Base-by-base conservation (phyloP, 2,888 invertebrate genomes). In the Polyommatus iphigenia region DNA sequence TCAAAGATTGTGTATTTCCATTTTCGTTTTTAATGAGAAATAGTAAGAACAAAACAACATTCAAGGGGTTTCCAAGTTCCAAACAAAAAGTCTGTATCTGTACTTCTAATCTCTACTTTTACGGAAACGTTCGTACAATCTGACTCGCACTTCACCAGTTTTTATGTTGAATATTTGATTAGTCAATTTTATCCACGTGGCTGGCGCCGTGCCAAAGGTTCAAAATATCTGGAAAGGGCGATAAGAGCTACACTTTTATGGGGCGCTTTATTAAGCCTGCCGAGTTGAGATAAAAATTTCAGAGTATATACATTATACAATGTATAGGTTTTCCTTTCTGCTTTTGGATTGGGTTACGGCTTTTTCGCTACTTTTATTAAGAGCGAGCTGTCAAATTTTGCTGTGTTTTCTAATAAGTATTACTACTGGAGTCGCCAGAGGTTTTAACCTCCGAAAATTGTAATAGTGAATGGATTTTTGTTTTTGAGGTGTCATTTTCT, bases 191-290 rank as follows among this genome's bases (percentile, higher is more conserved):
- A 67, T 67, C 29, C 32, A 67, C 67, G 67, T 67, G 67, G 67
- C 29, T 67, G 67, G 67, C 67, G 29, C 29, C 67, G 67, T 67
- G 67, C 29, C 32, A 67, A 67, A 67, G 29, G 67, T 67, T 32
- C 67, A 29, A 67, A 67, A 67, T 15, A 29, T 32, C 29, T 32
- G 67, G 67, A 15, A 67, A 29, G 67, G 29, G 67, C 32, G 67
- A 29, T 67, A 67, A 67, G 24, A 3, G 62, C 20, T 15, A 67
- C 2, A 67, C 62, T 67, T 20, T 67, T 67, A 67, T 29, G 67
- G 24, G 29, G 29, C 6, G 29, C 18, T 67, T 29, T 32, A 67
- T 67, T 67, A 67, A 32, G 67, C 2, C 67, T 67, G 67, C 32
- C 18, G 32, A 32, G 15, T 32, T 15, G 32, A 67, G 32, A 67